A percentile compares a stretch with the other conserved stretches of the same genome.
phyloP scores from a whole-genome alignment of 2,888 invertebrate genomes.

The Metallyticus violacea region DNA sequence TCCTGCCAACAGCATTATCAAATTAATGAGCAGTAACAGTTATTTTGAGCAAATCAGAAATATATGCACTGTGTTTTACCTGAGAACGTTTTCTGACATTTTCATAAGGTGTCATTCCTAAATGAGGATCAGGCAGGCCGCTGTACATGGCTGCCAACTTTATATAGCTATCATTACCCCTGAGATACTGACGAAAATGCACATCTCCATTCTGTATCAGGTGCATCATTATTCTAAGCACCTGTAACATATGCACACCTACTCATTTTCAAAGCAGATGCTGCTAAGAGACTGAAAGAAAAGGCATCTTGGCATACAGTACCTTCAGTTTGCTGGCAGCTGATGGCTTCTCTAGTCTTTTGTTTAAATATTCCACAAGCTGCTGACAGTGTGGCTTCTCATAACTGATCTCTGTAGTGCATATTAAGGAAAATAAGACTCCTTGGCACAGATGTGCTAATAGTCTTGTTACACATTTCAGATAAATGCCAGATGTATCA shows the following conservation, averaged over 20 bases:
- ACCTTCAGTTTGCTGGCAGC: slow-evolving; percentile 33
- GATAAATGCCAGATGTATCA: no score
- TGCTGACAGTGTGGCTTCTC: slow-evolving; percentile 29
- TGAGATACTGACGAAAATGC: slow-evolving; percentile 27
- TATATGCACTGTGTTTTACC: neutral
- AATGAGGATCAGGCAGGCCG: slow-evolving; percentile 27
- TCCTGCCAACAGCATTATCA: slow-evolving; percentile 12
- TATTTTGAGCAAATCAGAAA: no score
- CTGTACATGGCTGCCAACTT: slow-evolving; percentile 30
- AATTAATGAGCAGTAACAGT: neutral
- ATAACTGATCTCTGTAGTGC: slow-evolving; percentile 17
- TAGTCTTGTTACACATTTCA: no score
- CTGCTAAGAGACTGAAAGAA: neutral
- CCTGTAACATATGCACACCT: slow-evolving; percentile 16
- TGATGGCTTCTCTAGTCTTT: slow-evolving; percentile 32
- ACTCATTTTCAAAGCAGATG: neutral
- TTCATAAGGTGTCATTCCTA: slow-evolving; percentile 27
- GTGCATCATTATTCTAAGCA: slow-evolving; percentile 33
- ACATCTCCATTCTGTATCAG: slow-evolving; percentile 28
- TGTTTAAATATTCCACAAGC: slow-evolving; percentile 31
- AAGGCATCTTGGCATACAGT: neutral
- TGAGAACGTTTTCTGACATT: slow-evolving; percentile 24
- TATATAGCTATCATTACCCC: slow-evolving; percentile 32
- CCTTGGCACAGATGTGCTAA: no score
- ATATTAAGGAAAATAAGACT: neutral